Evolutionary conservation across 2,888 invertebrate species (phyloP).

Genomic region (Mimas tiliae): DNA sequence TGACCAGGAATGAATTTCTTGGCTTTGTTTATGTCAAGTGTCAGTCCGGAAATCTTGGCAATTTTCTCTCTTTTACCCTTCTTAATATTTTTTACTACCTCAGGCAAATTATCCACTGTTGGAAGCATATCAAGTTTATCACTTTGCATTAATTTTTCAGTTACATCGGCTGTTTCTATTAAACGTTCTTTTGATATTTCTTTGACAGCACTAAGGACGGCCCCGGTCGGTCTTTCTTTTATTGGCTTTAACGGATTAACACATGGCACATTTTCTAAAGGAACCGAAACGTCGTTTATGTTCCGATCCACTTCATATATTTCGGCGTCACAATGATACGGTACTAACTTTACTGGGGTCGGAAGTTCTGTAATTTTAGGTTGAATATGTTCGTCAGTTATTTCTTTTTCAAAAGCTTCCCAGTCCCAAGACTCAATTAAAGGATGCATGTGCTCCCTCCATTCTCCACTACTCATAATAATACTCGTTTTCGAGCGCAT

Average conservation of each 20-base stretch:
- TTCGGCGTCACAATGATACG: conserved; percentile 80
- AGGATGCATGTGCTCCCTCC: conserved; percentile 87
- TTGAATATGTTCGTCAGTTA: conserved; percentile 74
- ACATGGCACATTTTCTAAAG: conserved; percentile 86
- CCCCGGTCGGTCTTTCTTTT: conserved; percentile 75
- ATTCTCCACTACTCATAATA: conserved; percentile 79
- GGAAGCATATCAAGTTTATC: conserved; percentile 86
- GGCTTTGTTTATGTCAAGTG: conserved; percentile 87
- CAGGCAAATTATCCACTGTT: conserved; percentile 86
- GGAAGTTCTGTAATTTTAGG: conserved; percentile 77
- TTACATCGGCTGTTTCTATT: conserved; percentile 84
- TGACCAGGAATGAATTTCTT: conserved; percentile 89
- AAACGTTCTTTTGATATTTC: conserved; percentile 84
- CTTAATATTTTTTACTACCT: conserved; percentile 86
- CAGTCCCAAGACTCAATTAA: conserved; percentile 87
- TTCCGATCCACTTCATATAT: conserved; percentile 79
- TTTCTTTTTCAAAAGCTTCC: conserved; percentile 86
- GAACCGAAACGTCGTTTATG: conserved; percentile 79
- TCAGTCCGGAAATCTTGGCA: conserved; percentile 87
- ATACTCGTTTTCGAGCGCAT: conserved; percentile 81
- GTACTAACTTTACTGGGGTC: conserved; percentile 75
- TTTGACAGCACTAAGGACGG: conserved; percentile 76
- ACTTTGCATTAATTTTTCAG: conserved; percentile 83
- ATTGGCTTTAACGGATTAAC: conserved; percentile 86
- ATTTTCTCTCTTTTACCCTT: conserved; percentile 84